Base-by-base conservation (phyloP, 2,113 vertebrate species). In the Planiliza haematocheilus region DNA sequence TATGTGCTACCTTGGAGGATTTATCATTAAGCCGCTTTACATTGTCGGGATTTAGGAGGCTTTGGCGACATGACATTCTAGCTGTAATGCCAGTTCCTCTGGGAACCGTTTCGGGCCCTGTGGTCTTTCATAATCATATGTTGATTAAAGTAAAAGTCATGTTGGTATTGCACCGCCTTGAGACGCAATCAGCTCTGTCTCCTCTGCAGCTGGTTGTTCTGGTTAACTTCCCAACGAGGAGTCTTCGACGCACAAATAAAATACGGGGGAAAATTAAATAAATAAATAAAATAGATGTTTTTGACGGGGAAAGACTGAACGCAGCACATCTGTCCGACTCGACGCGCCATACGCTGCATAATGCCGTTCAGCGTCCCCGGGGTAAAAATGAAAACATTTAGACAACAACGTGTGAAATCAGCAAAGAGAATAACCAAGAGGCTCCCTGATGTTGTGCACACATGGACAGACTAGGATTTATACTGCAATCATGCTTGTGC, bases 321-420 rank as follows among this genome's bases (percentile, higher is more conserved):
- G 9, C 63, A 46, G 52, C 49, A 50, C 24, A 61, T 77, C 20
- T 61, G 39, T 20, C 24, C 24, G n/a, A 55, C 21, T 75, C 18
- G 56, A 73, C 6, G 3, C 63, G 56, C 11, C 41, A 49, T 34
- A 60, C 30, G 34, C 42, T 67, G 39, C 18, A 7, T 49, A 21
- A 72, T 63, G 46, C 8, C 43, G 49, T 51, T 45, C 7, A 43
- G 7, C 51, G 36, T 53, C 56, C 41, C 52, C 17, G 1, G 41
- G 60, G 64, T 21, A 43, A 30, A 38, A 45, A 64, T 42, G 11
- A 56, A 55, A 50, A 55, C 37, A 74, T 62, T 46, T 20, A n/a
- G 12, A 72, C 10, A 58, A 24, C 30, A 77, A 20, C 11, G n/a
- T 55, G 16, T 51, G 64, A 81, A 85, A 70, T 71, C 42, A 30